These are phyloP conservation scores for Drosophila ezoana DNA, from an alignment of 2,888 invertebrate species.

Conservation along the genomic window DNA sequence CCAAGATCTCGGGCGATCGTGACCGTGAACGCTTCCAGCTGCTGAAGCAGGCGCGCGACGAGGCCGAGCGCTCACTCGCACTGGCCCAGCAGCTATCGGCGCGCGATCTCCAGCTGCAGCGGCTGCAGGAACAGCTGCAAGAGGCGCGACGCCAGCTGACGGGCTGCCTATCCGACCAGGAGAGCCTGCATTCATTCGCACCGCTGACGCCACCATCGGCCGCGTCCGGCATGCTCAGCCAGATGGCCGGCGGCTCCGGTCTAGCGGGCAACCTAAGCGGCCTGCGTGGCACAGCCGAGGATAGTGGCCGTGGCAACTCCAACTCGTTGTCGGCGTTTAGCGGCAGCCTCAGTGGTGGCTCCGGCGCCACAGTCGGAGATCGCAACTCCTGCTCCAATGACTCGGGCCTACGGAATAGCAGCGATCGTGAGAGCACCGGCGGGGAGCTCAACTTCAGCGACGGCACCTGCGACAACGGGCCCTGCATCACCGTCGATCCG, in stretches of 20 bases:
- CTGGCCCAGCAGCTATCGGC: conserved; percentile 95
- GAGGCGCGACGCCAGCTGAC: conserved; percentile 92
- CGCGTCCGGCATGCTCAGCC: conserved; percentile 85
- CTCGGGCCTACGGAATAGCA: conserved; percentile 92
- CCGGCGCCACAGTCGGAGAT: conserved; percentile 87
- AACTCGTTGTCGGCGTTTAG: conserved; percentile 87
- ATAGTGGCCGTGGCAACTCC: conserved; percentile 89
- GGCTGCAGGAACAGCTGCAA: conserved; percentile 93
- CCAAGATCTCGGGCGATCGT: conserved; percentile 88
- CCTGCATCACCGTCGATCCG: conserved; percentile 85
- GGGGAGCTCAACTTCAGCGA: conserved; percentile 92
- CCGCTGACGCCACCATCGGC: conserved; percentile 87
- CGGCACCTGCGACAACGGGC: conserved; percentile 86
- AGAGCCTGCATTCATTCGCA: conserved; percentile 91
- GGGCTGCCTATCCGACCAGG: conserved; percentile 94
- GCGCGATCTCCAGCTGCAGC: conserved; percentile 93
- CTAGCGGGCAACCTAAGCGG: conserved; percentile 87
- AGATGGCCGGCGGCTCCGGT: conserved; percentile 83
- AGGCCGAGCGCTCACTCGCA: conserved; percentile 94
- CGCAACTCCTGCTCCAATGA: conserved; percentile 94
- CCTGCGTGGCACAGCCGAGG: conserved; percentile 87
- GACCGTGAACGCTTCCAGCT: conserved; percentile 96
- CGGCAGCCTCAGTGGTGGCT: conserved; percentile 82
- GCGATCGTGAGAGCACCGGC: conserved; percentile 91
- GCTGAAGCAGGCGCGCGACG: conserved; percentile 94